These are phyloP conservation scores for Cygnus olor DNA, from an alignment of 2,797 vertebrate genomes.

Conservation along the genomic window DNA sequence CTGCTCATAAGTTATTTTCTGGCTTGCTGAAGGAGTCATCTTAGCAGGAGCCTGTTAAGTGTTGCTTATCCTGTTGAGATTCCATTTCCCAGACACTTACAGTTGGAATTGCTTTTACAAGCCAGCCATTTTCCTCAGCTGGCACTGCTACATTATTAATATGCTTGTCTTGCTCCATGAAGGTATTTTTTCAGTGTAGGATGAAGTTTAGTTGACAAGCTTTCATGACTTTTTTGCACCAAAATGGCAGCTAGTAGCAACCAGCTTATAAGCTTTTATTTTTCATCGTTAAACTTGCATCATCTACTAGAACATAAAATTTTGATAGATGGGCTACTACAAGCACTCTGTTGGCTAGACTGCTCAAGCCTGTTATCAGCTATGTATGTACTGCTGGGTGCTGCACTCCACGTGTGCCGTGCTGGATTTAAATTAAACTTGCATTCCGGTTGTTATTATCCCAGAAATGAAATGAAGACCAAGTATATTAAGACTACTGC, in stretches of 20 bases:
- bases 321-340: not conserved
- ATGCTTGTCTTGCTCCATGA: slow-evolving; percentile 4
- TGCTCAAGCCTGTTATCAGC: not conserved
- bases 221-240: not conserved
- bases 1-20: slow-evolving; percentile 33
- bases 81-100: slow-evolving; percentile 46
- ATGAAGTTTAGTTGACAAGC: slow-evolving; percentile 29
- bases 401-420: not conserved
- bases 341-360: not conserved
- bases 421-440: not conserved
- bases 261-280: slow-evolving; percentile 6
- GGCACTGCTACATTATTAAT: slow-evolving; percentile 25
- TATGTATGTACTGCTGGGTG: not conserved
- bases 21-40: slow-evolving; percentile 6
- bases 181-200: not conserved
- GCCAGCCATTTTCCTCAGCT: slow-evolving; percentile 25
- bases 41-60: slow-evolving; percentile 46
- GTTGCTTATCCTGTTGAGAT: slow-evolving; percentile 49
- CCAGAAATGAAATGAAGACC: not conserved
- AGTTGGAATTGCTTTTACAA: slow-evolving; percentile 53
- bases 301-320: not conserved
- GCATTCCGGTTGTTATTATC: not conserved
- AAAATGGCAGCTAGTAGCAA: not conserved
- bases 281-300: slow-evolving; percentile 40
- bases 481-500: not conserved